Evolutionary conservation across 2,888 invertebrate genomes (phyloP).

Genomic region (Sericinus montela): DNA sequence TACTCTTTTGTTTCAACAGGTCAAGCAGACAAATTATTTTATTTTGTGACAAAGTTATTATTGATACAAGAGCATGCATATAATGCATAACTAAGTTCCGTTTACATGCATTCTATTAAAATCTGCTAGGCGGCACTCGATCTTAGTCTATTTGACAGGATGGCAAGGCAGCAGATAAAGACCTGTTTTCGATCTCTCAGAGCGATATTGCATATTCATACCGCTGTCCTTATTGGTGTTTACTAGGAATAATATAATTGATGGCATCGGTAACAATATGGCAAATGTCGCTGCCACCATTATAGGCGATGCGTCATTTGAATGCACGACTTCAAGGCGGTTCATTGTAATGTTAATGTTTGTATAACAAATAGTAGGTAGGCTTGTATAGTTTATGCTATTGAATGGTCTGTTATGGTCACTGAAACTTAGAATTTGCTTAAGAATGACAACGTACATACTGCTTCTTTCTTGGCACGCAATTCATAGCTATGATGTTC

Average conservation of each 20-base stretch:
- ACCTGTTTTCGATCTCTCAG: slow-evolving; percentile 27
- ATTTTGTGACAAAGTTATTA: no score
- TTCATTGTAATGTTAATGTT: slow-evolving; percentile 16
- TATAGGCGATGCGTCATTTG: slow-evolving; percentile 15
- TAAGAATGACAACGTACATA: no score
- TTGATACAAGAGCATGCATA: no score
- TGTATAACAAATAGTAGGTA: slow-evolving; percentile 8
- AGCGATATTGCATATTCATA: slow-evolving; percentile 28
- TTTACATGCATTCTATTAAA: slow-evolving; percentile 16
- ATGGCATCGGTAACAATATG: slow-evolving; percentile 18
- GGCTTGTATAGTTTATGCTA: not conserved
- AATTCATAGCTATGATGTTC: not conserved
- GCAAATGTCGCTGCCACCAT: slow-evolving; percentile 11
- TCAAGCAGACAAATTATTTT: no score
- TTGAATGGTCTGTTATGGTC: not conserved
- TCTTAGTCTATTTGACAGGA: slow-evolving; percentile 33
- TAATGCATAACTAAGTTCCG: not conserved
- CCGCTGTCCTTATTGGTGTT: slow-evolving; percentile 19
- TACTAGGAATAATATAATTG: slow-evolving; percentile 21
- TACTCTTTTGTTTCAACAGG: no score
- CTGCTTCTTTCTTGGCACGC: slow-evolving; percentile 2
- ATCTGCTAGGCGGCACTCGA: slow-evolving; percentile 25
- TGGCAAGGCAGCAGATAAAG: slow-evolving; percentile 28
- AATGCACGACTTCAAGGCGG: slow-evolving; percentile 10
- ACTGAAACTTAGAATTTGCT: not conserved